These are phyloP conservation scores for Watsonalla binaria DNA, from an alignment of 2,888 invertebrate genomes.

Conservation along the genomic window DNA sequence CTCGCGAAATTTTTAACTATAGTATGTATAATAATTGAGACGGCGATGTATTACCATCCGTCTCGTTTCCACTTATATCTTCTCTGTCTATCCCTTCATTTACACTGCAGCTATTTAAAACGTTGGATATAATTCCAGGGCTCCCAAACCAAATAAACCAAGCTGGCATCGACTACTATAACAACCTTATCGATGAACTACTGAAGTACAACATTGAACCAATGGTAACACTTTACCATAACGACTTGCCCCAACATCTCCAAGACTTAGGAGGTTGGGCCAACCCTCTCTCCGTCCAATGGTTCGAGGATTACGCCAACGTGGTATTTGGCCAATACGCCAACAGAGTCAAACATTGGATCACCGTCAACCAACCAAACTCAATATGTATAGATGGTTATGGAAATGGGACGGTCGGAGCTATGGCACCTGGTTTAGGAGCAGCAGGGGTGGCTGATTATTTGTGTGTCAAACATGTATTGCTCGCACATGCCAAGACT, in stretches of 20 bases:
- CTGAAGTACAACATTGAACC: constrained; percentile 51
- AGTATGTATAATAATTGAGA: too few species aligned
- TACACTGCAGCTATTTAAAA: not conserved
- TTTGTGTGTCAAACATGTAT: constrained; percentile 70
- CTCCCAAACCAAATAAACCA: constrained; percentile 50
- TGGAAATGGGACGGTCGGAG: constrained; percentile 25
- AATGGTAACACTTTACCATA: constrained; percentile 54
- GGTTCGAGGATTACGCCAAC: constrained; percentile 72
- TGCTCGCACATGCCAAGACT: constrained; percentile 79
- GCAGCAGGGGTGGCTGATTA: constrained; percentile 69
- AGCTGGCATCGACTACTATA: constrained; percentile 72
- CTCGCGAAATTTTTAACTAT: too few species aligned
- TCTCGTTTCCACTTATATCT: too few species aligned
- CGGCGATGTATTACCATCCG: too few species aligned
- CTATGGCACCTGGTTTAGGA: constrained; percentile 49
- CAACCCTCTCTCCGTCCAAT: constrained; percentile 41
- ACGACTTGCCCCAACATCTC: constrained; percentile 52
- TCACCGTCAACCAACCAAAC: constrained; percentile 80
- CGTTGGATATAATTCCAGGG: constrained; percentile 35
- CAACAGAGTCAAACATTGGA: constrained; percentile 75
- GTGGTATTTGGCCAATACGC: constrained; percentile 63
- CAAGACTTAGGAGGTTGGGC: constrained; percentile 60
- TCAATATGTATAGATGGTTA: constrained; percentile 67
- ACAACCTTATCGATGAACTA: constrained; percentile 73
- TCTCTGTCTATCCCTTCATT: too few species aligned